A percentile compares a stretch with the other conserved stretches of the same genome.
Conservation (phyloP, 2,888 invertebrate species). For the Phorcus lineatus region DNA sequence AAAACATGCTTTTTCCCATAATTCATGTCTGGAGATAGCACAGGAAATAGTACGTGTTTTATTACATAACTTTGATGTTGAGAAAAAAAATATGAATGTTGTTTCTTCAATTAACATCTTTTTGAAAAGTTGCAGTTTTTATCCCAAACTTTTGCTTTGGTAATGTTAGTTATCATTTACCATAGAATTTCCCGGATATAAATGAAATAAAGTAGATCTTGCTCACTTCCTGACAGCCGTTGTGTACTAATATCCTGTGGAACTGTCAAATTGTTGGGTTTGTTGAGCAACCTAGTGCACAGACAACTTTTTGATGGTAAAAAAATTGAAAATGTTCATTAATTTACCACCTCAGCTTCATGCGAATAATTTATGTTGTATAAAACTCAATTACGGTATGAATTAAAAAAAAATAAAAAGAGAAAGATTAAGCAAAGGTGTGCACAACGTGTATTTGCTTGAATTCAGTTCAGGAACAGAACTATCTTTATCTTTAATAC, state of each 20-base stretch:
- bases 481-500: no score
- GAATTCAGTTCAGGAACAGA: no score
- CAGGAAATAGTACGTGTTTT: slow-evolving; percentile 10
- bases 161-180: neutral
- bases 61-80: slow-evolving; percentile 19
- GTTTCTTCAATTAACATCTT: slow-evolving; percentile 19
- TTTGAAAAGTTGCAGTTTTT: neutral
- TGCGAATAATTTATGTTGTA: no score
- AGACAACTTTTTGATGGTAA: no score
- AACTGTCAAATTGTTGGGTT: no score
- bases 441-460: no score
- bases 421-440: no score
- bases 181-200: neutral
- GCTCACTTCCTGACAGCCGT: neutral
- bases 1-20: slow-evolving; percentile 12
- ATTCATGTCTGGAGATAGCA: neutral
- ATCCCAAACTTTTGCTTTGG: neutral
- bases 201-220: neutral
- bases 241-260: neutral
- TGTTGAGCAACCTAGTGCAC: no score
- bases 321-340: no score
- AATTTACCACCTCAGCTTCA: no score
- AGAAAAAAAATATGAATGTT: slow-evolving; percentile 17
- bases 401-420: no score
- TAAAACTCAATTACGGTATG: no score